Base-by-base conservation (phyloP, 2,797 vertebrate genomes). In the Sebastes wilsoni region DNA sequence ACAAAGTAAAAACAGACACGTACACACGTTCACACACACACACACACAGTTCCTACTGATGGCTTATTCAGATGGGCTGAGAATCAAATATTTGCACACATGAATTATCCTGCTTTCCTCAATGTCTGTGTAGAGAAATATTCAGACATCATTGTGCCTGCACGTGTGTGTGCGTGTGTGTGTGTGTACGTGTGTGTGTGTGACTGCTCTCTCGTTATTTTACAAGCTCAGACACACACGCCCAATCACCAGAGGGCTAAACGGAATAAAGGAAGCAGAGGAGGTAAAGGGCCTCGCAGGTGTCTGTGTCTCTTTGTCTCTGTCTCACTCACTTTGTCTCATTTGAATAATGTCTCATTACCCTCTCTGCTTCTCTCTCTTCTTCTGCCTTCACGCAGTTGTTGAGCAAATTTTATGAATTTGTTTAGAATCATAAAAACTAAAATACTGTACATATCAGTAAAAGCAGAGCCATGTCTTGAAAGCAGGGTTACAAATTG, bases 41-140 rank as follows among this genome's bases (percentile, higher is more conserved):
- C 42, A 49, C 46, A 69, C 49, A 69, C 49, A 65, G 30, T 60
- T 79, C 55, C 54, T 32, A 23, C 61, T 84, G 73, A 89, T 88
- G 78, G 76, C 70, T 88, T 89, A 82, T 89, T 93, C 88, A 92
- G 80, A 83, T 87, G 78, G 83, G 89, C 87, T 64, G 59, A 3
- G 8, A 82, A 83, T 77, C 87, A 93, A 90, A 92, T 85, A 89
- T 92, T 88, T 88, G 84, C 82, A 58, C 83, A 84, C 74, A 82
- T 91, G 87, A 91, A 91, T 92, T 90, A 91, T 91, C 64, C 87
- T 72, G 78, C 75, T 93, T 84, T 90, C 77, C 79, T 88, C 84
- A 61, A 46, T 82, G 80, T 85, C 84, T 27, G 46, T 69, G 75
- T 86, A 86, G 88, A 79, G 88, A 92, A 90, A 92, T 88, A 90